Conservation (phyloP, 2,797 vertebrate genomes). For the Tarsius wallacei region DNA sequence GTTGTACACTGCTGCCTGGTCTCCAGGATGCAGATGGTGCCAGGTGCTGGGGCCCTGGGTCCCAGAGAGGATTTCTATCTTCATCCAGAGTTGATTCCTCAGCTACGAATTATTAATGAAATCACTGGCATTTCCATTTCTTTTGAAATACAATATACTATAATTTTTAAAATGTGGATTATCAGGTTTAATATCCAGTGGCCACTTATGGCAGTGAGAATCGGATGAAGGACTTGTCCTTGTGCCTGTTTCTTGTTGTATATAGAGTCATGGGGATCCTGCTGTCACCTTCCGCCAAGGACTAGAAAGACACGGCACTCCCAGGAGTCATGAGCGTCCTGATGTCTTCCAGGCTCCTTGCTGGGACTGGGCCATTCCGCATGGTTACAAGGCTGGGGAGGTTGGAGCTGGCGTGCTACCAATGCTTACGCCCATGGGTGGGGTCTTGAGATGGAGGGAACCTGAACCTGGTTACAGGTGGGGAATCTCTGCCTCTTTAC, state of each 20-base stretch:
- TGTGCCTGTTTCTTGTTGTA: neutral
- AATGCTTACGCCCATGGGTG: neutral
- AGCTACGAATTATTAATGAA: slow-evolving; percentile 11
- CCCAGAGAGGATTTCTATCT: neutral
- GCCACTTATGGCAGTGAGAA: neutral
- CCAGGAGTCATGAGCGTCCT: neutral
- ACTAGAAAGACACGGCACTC: neutral
- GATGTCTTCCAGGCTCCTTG: neutral
- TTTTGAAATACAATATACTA: slow-evolving; percentile 6
- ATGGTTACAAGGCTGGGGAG: neutral
- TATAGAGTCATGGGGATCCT: neutral
- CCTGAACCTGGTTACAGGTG: neutral
- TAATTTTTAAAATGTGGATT: slow-evolving; percentile 5
- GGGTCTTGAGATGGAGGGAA: neutral
- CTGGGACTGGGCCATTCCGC: neutral
- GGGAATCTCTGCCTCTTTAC: neutral
- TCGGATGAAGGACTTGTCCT: neutral
- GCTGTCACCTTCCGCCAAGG: neutral
- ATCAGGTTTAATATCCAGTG: neutral
- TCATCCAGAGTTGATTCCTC: neutral
- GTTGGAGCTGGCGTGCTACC: neutral
- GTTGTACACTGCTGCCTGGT: neutral
- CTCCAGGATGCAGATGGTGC: neutral
- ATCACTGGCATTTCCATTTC: neutral
- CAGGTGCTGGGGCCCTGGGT: neutral